Base-by-base conservation (phyloP, 2,888 invertebrate species). In the Deroplatys truncata region DNA sequence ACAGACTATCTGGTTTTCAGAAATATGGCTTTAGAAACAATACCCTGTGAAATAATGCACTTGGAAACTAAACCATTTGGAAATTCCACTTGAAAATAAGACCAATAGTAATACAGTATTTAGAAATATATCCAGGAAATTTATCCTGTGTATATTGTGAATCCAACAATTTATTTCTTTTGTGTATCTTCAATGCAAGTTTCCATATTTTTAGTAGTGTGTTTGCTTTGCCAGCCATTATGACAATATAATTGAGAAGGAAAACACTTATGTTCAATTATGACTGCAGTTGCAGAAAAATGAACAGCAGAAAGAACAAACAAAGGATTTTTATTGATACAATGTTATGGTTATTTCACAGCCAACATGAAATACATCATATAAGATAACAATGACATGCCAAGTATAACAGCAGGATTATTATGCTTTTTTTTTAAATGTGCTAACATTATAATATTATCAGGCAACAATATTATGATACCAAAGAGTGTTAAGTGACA, bases 331-430 rank as follows among this genome's bases (percentile, higher is more conserved):
- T 84, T 84, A 88, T 29, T 88, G 84, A 84, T 29, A 88, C 31
- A 49, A 56, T 56, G 28, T 88, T 84, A 56, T 84, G 56, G 56
- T 72, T 72, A 72, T 72, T 72, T 84, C 84, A 88, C 88, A 88
- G 84, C 88, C 88, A 88, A 88, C 56, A 88, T 88, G 28, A 28
- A 84, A 29, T 29, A 84, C 25, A 35, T 56, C 56, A 72, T 72
- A 72, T 72, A 84, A 49, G 43, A 84, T 84, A 88, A 84, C 56
- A 88, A 28, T 88, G 84, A 84, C 88, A 88, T 88, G 88, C 88
- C 84, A 88, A 72, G 56, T 72, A 72, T 72, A 72, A 72, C 56
- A 72, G 56, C 56, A 72, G 56, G 56, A 72, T 72, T 72, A 72
- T 72, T 72, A 72, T 25, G 56, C 20, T 72, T 72, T 16, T 56